These are phyloP conservation scores for Tribolium madens DNA, from an alignment of 1,140 invertebrate genomes.

Conservation along the genomic window DNA sequence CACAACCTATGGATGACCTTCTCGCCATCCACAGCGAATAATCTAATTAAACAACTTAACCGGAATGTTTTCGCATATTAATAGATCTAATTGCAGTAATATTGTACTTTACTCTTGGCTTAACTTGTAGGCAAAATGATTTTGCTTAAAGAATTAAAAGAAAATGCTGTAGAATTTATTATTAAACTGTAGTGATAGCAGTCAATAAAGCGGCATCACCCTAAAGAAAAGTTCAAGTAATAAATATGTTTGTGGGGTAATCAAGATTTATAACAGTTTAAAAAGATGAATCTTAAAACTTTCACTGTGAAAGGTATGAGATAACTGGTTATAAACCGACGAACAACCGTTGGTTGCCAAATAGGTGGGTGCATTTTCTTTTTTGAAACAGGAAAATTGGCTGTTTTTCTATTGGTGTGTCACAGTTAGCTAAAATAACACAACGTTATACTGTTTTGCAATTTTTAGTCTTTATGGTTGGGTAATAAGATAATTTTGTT, in stretches of 20 bases:
- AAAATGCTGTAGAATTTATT: too few species aligned
- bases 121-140: too few species aligned
- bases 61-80: too few species aligned
- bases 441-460: not conserved
- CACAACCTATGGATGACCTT: too few species aligned
- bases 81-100: too few species aligned
- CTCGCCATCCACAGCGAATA: too few species aligned
- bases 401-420: not conserved
- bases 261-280: not conserved
- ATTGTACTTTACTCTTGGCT: too few species aligned
- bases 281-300: not conserved
- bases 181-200: not conserved
- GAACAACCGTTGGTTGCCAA: not conserved
- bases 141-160: too few species aligned
- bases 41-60: too few species aligned
- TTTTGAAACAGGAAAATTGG: not conserved
- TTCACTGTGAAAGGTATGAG: not conserved
- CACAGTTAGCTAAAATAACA: not conserved
- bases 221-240: not conserved
- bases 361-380: not conserved
- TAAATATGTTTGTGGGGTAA: not conserved
- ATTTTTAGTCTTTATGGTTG: not conserved
- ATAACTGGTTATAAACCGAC: not conserved
- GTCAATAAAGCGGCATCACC: not conserved
- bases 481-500: not conserved